phyloP scores from a whole-genome alignment of 2,113 vertebrate species.

The Entomyzon cyanotis region DNA sequence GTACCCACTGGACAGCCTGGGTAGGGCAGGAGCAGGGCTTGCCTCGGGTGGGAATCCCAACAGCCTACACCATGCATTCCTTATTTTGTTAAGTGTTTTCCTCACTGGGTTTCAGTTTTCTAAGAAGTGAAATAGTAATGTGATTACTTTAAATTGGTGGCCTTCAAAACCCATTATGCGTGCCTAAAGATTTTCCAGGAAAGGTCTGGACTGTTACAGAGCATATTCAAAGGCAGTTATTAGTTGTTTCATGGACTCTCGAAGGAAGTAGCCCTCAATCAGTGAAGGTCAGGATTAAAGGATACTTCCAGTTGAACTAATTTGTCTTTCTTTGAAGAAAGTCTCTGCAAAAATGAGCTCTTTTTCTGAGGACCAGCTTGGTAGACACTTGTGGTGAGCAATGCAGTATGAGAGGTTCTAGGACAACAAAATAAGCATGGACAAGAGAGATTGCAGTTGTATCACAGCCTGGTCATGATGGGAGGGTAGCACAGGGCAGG shows the following conservation, averaged over 20 bases:
- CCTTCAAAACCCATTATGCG: background rate
- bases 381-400: background rate
- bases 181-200: background rate
- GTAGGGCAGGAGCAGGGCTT: background rate
- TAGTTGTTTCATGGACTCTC: background rate
- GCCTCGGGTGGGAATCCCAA: background rate
- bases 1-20: background rate
- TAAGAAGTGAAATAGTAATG: background rate
- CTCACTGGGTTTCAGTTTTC: background rate
- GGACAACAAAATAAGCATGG: background rate
- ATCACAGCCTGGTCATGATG: background rate
- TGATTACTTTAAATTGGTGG: background rate
- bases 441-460: background rate
- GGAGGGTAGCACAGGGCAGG: background rate
- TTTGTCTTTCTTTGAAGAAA: background rate
- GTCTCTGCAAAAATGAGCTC: background rate
- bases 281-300: background rate
- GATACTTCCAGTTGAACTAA: background rate
- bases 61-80: background rate
- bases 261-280: background rate
- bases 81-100: background rate
- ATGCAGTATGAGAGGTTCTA: background rate
- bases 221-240: background rate
- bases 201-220: background rate
- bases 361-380: background rate